Evolutionary conservation across 1,140 invertebrate genomes (phyloP).

Genomic region (Drosophila neocordata): DNA sequence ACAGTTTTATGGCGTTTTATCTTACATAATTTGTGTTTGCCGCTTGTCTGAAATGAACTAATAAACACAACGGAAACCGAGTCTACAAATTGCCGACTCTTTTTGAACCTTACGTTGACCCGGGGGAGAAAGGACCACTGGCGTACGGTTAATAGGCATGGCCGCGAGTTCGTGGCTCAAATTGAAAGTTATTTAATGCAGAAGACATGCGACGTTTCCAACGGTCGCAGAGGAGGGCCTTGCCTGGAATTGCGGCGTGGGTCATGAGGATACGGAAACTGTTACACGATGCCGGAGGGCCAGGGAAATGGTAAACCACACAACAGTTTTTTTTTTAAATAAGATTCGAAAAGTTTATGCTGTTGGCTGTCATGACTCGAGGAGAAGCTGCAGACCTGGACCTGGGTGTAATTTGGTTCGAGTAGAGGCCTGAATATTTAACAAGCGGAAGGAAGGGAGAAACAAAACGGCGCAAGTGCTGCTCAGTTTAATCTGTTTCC

Average conservation of each 20-base stretch:
- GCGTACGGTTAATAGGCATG: conserved; percentile 62
- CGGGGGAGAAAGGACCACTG: conserved; percentile 30
- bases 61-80: conserved; percentile 55
- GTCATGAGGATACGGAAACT: conserved; percentile 64
- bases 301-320: conserved; percentile 46
- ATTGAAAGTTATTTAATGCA: conserved; percentile 78
- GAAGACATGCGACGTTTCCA: conserved; percentile 24
- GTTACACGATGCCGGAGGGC: conserved; percentile 58
- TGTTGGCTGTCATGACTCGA: conserved; percentile 62
- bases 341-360: conserved; percentile 79
- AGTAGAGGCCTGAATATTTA: conserved; percentile 62
- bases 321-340: conserved; percentile 45
- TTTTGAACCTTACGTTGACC: conserved; percentile 25
- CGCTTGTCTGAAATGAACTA: conserved; percentile 51
- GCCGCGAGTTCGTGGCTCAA: conserved; percentile 65
- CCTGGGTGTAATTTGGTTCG: conserved; percentile 49
- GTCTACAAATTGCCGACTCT: conserved; percentile 62
- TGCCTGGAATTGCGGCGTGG: conserved; percentile 18
- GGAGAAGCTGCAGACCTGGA: conserved; percentile 50
- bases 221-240: conserved; percentile 12
- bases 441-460: conserved; percentile 63
- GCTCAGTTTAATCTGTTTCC: conserved; percentile 75
- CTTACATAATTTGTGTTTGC: conserved; percentile 52
- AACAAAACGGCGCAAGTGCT: conserved; percentile 61
- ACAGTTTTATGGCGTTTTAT: not conserved